phyloP scores from a whole-genome alignment of 2,113 vertebrate species.

The Leucoraja erinaceus region DNA sequence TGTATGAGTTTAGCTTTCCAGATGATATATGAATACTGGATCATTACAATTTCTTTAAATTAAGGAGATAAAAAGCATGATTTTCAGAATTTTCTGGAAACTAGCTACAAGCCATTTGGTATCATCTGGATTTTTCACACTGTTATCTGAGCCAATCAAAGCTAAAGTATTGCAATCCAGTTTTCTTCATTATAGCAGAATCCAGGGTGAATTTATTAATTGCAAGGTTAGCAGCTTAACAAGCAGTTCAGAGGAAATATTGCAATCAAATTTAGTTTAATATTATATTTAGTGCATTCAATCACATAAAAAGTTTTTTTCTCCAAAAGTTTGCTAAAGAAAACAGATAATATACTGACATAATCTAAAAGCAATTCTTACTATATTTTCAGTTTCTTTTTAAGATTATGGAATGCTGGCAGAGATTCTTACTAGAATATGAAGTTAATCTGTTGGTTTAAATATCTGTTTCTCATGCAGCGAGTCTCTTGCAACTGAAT shows the following conservation, averaged over 20 bases:
- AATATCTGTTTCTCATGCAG: too few species aligned
- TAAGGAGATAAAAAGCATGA: neutral
- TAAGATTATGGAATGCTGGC: too few species aligned
- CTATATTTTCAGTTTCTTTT: neutral
- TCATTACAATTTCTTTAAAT: neutral
- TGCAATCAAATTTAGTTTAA: neutral
- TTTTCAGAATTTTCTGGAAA: neutral
- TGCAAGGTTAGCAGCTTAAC: neutral
- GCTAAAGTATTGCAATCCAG: neutral
- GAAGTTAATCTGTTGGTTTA: too few species aligned
- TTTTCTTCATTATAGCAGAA: neutral
- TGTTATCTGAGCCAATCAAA: neutral
- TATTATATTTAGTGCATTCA: neutral
- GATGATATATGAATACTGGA: neutral
- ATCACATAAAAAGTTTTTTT: neutral
- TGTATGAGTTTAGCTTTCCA: neutral
- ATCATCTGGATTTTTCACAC: neutral
- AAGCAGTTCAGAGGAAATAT: neutral
- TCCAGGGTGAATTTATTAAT: constrained; percentile 19
- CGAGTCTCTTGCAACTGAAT: neutral
- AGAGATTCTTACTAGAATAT: too few species aligned
- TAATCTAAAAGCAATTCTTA: neutral
- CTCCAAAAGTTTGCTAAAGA: neutral
- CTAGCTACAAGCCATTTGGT: neutral
- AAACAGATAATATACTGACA: neutral